Evolutionary conservation across 1,140 invertebrate species (phyloP).

Genomic region (Drosophila athabasca): DNA sequence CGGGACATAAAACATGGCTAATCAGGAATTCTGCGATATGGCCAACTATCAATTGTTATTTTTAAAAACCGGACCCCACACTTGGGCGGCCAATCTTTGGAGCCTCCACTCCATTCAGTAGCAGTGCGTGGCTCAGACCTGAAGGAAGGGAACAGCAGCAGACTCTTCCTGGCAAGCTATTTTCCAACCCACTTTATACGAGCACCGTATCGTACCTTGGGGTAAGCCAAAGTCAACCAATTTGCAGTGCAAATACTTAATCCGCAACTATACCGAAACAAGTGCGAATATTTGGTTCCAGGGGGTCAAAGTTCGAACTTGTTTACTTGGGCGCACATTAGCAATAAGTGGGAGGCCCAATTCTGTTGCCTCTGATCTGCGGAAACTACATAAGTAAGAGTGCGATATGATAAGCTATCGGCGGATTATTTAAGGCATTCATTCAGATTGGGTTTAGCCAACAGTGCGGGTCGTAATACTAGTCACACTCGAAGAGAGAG

Average conservation of each 20-base stretch:
- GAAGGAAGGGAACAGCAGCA: conserved; percentile 23
- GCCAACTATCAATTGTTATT: conserved; percentile 45
- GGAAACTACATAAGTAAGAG: conserved; percentile 18
- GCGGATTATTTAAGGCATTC: conserved; percentile 46
- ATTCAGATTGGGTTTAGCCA: conserved; percentile 21
- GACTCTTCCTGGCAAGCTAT: neutral
- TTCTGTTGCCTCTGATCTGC: conserved; percentile 35
- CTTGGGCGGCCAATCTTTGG: conserved; percentile 28
- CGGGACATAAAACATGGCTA: conserved; percentile 50
- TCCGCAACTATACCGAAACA: neutral
- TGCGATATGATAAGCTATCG: conserved; percentile 61
- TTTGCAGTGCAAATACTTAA: conserved; percentile 9
- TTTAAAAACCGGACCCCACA: conserved; percentile 70
- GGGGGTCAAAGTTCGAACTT: conserved; percentile 32
- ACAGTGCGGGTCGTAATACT: conserved; percentile 28
- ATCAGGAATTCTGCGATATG: conserved; percentile 46
- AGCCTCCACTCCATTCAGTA: conserved; percentile 46
- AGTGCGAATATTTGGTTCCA: conserved; percentile 1
- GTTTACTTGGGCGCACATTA: conserved; percentile 16
- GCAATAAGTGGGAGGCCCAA: conserved; percentile 24
- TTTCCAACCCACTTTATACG: no score
- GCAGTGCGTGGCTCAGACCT: conserved; percentile 16
- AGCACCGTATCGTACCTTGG: neutral
- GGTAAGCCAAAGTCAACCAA: conserved; percentile 11
- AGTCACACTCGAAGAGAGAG: neutral